Evolutionary conservation across 2,797 vertebrate species (phyloP), one percentile per base, ranked within the genome.

Genomic region (Crypturellus tataupa): DNA sequence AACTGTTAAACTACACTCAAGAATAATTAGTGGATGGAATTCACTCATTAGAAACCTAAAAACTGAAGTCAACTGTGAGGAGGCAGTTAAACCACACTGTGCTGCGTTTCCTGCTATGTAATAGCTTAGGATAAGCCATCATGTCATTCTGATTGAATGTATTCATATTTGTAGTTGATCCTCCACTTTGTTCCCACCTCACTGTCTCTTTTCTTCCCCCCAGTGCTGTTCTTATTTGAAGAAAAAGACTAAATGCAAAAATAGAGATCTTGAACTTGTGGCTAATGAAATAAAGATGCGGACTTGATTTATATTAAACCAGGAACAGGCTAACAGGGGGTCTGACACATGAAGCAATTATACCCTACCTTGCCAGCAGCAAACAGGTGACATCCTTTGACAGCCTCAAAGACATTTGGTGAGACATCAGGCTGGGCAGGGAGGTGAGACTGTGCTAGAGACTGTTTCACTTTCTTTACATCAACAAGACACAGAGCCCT

Each of bases 361-460:
- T 58, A 33, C 27, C 95, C 90, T 97, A 99, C 99, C 98, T 99
- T 99, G 94, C 99, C 99, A 21, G 99, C 98, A 79, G 99, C 98
- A 88, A 99, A 99, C 93, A 99, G 98, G 90, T 99, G 99, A 95
- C 99, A 99, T 90, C 99, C 99, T 97, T 99, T 99, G 95, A 99
- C 99, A 3, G 99, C 99, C 97, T 99, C 99, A 60, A 99, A 99
- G 95, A 99, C 94, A 83, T 98, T 99, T 47, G 99, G 98, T 12
- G 98, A 98, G 92, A 99, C 96, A 80, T 99, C 99, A 0, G 99
- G 98, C 97, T 99, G 99, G 80, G 98, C 98, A 15, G 99, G 99
- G 87, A 99, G 98, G 96, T 99, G 99, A 39, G 99, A 98, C 97
- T 99, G 99, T 10, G 99, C 98, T 83, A 99, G 96, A 59, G 99